Conservation (phyloP, 2,797 vertebrate species). For the Tinamus major region DNA sequence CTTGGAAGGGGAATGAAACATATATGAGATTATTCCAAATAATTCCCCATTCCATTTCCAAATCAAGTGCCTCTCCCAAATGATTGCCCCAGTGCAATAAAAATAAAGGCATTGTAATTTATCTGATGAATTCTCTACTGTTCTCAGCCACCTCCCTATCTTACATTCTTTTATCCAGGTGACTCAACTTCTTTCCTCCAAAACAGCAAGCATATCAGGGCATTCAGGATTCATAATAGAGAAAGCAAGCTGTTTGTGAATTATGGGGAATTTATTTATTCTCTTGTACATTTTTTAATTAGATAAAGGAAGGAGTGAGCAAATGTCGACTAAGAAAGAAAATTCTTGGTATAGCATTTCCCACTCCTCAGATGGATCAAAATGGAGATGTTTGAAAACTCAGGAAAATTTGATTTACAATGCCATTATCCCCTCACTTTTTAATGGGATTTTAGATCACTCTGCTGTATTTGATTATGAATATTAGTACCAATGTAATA, state of each 20-base stretch:
- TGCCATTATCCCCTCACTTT: background rate
- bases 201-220: background rate
- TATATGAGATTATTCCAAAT: background rate
- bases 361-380: background rate
- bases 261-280: background rate
- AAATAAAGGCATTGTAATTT: conserved; percentile 15
- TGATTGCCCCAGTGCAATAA: background rate
- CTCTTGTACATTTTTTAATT: background rate
- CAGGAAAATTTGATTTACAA: background rate
- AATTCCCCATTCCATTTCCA: background rate
- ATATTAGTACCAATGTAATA: background rate
- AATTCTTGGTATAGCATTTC: background rate
- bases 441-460: background rate
- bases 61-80: background rate
- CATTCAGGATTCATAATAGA: background rate
- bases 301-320: background rate
- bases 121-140: background rate
- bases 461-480: background rate
- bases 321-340: background rate
- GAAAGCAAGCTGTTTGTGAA: background rate
- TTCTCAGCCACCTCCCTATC: conserved; percentile 24
- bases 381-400: background rate
- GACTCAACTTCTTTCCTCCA: conserved; percentile 25
- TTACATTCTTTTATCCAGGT: conserved; percentile 21
- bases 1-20: background rate